Base-by-base conservation (phyloP, 2,797 vertebrate species). In the Chiroxiphia lanceolata region DNA sequence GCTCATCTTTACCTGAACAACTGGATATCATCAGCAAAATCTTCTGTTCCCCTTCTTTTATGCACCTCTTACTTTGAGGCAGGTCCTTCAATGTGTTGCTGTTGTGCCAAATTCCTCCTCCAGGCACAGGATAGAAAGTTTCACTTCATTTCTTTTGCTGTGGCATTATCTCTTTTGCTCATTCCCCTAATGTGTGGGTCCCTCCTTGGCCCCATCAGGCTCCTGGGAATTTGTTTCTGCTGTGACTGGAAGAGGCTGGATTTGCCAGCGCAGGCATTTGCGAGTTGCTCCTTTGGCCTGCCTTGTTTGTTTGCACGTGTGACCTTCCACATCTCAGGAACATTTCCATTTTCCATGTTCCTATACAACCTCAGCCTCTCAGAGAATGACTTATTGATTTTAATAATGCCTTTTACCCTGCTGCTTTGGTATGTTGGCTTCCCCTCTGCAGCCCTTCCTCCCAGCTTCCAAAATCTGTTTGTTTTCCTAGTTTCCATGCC, bases 401-500 rank as follows among this genome's bases (percentile, higher is more conserved):
- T 92, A 97, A 95, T 96, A 94, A 97, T 90, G 92, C 92, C 70
- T 97, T 95, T 97, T 97, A 97, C 96, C 95, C 96, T 96, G 95
- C 95, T 97, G 92, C 68, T 97, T 95, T 93, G 88, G 83, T 96
- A 94, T 97, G 95, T 91, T 95, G 94, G 95, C 95, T 94, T 95
- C 21, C 67, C 93, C 77, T 95, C 90, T 87, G 88, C 90, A 95
- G 80, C 70, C 90, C 59, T 92, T 93, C 44, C 63, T 96, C 93
- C 1, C 20, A 72, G 91, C 92, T 91, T 91, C 92, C 95, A 94
- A 95, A 97, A 97, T 94, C 77, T 97, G 96, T 97, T 97, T 97
- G 96, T 97, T 97, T 97, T 96, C 86, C 88, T 95, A 94, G 96
- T 97, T 97, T 96, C 95, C 96, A 97, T 96, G 95, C 92, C 88